phyloP scores from a whole-genome alignment of 2,797 vertebrate species.

The Jordanella pulchra region DNA sequence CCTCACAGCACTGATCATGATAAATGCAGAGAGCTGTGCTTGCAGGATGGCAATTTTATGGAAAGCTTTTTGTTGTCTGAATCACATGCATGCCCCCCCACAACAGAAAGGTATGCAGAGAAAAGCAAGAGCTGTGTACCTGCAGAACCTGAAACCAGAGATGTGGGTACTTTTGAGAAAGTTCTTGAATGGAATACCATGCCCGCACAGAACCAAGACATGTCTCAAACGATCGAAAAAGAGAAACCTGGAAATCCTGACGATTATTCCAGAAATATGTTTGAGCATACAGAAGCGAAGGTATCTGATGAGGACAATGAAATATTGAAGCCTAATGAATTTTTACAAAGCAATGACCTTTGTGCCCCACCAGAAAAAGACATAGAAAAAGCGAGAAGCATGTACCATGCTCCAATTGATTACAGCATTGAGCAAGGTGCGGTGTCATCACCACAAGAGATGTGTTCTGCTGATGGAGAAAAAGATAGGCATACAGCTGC shows the following conservation, averaged over 20 bases:
- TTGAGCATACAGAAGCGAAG: slow-evolving; percentile 14
- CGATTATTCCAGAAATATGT: not conserved
- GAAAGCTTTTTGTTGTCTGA: slow-evolving; percentile 13
- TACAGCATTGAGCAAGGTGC: slow-evolving; percentile 4
- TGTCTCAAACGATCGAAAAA: not conserved
- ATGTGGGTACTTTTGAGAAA: slow-evolving; percentile 1
- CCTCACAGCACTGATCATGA: slow-evolving; percentile 7
- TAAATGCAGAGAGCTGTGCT: slow-evolving; percentile 1
- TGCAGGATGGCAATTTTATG: slow-evolving; percentile 9
- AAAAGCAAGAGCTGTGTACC: not conserved
- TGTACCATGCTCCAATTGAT: slow-evolving; percentile 2
- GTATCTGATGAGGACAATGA: slow-evolving; percentile 1
- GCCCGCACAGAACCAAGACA: not conserved
- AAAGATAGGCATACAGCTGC: not conserved
- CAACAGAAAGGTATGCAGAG: slow-evolving; percentile 15
- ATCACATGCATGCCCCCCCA: slow-evolving; percentile 3
- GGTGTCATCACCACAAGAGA: slow-evolving; percentile 10
- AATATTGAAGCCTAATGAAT: slow-evolving; percentile 4
- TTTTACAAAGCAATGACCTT: slow-evolving; percentile 11
- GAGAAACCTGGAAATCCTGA: slow-evolving; percentile 3
- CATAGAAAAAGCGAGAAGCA: not conserved
- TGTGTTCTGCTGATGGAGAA: slow-evolving; percentile 16
- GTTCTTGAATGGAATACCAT: not conserved
- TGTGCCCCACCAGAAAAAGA: slow-evolving; percentile 3
- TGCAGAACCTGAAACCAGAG: not conserved